Base-by-base conservation (phyloP, 2,888 invertebrate genomes). In the Steinernema hermaphroditum region DNA sequence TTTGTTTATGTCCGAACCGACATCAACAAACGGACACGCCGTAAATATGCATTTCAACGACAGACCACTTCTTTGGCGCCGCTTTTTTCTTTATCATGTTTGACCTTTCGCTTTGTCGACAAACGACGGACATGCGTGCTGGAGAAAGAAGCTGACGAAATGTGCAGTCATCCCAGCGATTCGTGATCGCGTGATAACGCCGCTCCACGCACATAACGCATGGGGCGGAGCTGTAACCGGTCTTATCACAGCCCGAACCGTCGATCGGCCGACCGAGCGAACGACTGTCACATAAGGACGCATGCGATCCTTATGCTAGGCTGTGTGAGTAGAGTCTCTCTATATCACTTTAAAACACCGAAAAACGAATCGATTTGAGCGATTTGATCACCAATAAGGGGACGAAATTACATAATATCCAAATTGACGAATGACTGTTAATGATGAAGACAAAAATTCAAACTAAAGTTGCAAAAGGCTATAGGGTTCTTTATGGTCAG, bases 271-370 rank as follows among this genome's bases (percentile, higher is more conserved):
- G 32, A 46, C 19, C 62, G 62, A 24, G 9, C 62, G 62, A 62
- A 34, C 62, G 32, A 62, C 27, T 16, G 62, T 62, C 62, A 62
- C 62, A 62, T 62, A 62, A 62, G 62, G 62, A 62, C 62, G 62
- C 62, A 62, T 62, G 62, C 62, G 62, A 62, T 62, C 62, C 62
- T 62, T 62, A 62, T 62, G 62, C 27, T 62, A 62, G 62, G 62
- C 62, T 62, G 62, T 62, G 46, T 19, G 32, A 62, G 16, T 62
- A 19, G 62, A 62, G 62, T 62, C 24, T 62, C 62, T 62, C 62
- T 62, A 29, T 62, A 62, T 24, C 27, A 27, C 62, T 62, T 32
- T 62, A 62, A 62, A 62, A 62, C 62, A 32, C 29, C 9, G 62
- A 62, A 62, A 62, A 29, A 62, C 54, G 62, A 62, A 32, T 27